Evolutionary conservation across 2,888 invertebrate species (phyloP), one percentile per base, ranked within the genome.

Genomic region (Hydriomena furcata): DNA sequence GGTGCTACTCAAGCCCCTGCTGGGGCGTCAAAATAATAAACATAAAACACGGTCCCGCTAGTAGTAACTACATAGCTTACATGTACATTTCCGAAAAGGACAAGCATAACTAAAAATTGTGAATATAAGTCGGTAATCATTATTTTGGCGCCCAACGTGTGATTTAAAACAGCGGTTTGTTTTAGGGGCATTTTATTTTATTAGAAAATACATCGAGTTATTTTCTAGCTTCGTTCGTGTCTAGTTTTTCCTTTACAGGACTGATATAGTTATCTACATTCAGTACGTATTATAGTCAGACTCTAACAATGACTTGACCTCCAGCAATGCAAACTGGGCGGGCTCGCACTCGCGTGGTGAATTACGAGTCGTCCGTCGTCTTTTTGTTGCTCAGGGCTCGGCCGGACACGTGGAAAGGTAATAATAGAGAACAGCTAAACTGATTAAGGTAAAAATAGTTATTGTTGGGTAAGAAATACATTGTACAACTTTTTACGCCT

Each of bases 121-220:
- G n/a, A n/a, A n/a, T n/a, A n/a, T n/a, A n/a, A n/a, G n/a, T n/a
- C n/a, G n/a, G n/a, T n/a, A 11, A 43, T 35, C 17, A 17, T 17
- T 17, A 30, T 45, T 17, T 43, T 49, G 43, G 48, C 36, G 48
- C 49, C 40, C 28, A 41, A 45, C 36, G 13, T 37, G 30, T 17
- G 2, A 4, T 17, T 17, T 4, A 17, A 17, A 17, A 4, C 4
- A 17, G 4, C 17, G 17, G 4, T 17, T 17, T 17, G 17, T 17
- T 17, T 17, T 2, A 4, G 17, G 2, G 17, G 2, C 17, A 17
- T 17, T 17, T 17, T 17, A 17, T 17, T 17, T n/a, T n/a, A n/a
- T n/a, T 17, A 17, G 17, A 3, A 17, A 2, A 17, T 17, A 17
- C 17, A 2, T 4, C 17, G 2, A 3, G 17, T 17, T 3, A 17